Evolutionary conservation across 2,888 invertebrate genomes (phyloP).

Genomic region (Tinea pellionella): DNA sequence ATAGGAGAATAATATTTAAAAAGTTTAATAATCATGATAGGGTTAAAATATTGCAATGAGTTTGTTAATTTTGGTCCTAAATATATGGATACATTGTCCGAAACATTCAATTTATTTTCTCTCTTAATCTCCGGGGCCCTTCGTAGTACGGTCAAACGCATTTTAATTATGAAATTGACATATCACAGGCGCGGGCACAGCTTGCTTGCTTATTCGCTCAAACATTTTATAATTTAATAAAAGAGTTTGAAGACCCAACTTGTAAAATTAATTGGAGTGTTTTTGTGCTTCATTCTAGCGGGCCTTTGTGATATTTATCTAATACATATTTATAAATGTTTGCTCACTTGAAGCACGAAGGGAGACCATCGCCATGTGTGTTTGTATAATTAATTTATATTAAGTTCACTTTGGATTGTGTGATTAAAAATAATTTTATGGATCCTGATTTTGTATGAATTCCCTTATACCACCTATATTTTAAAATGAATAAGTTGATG

Average conservation of each 20-base stretch:
- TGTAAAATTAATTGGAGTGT: conserved; percentile 51
- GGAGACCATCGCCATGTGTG: conserved; percentile 33
- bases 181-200: conserved; percentile 36
- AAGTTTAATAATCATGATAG: background rate
- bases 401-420: conserved; percentile 2
- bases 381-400: conserved; percentile 38
- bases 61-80: conserved; percentile 7
- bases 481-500: no score
- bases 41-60: background rate
- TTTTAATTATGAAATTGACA: conserved; percentile 70
- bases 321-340: conserved; percentile 63
- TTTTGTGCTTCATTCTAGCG: conserved; percentile 35
- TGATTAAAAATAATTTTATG: background rate
- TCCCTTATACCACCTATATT: no score
- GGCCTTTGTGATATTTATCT: conserved; percentile 52
- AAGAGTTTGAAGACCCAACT: conserved; percentile 44
- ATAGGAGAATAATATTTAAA: background rate
- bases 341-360: conserved; percentile 39
- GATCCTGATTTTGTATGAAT: background rate
- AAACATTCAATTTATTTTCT: conserved; percentile 14
- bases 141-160: conserved; percentile 58
- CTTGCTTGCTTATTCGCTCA: conserved; percentile 29
- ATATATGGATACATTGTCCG: background rate
- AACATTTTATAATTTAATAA: conserved; percentile 63
- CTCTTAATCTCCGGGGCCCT: conserved; percentile 49